Evolutionary conservation across 2,113 vertebrate species (phyloP), one percentile per base, ranked within the genome.

Genomic region (Hippotragus niger): DNA sequence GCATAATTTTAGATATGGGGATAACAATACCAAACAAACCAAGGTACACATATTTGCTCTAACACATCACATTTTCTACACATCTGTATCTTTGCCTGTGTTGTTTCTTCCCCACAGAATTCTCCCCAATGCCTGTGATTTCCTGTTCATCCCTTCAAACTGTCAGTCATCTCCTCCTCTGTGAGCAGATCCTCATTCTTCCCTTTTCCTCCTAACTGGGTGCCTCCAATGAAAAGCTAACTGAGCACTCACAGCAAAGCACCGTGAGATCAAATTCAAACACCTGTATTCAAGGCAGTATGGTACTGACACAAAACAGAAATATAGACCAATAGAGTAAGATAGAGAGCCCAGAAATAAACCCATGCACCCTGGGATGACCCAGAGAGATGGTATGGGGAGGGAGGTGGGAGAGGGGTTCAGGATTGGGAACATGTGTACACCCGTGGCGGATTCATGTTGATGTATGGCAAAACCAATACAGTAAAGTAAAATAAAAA

Each of bases 1-100:
- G 78, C 43, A 81, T 91, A 0, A 4, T 93, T 98, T 96, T 84
- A 95, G 67, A 88, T 84, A 71, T n/a, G 67, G 58, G 53, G 36
- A 74, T 89, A 64, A 97, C 71, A 90, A 4, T 4, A 53, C 45
- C 16, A 27, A 55, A 55, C 8, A 45, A 58, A 58, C 3, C 58
- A 58, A 64, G 33, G 15, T 29, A 7, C 3, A 14, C 62, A 16
- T 5, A 19, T 33, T 36, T 55, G 76, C 45, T 74, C 21, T 15
- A n/a, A 58, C 7, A 16, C 7, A 71, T 40, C 50, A 29, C 1
- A 33, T 45, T 60, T 58, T 3, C 33, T 27, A 40, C 14, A 4
- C 3, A 0, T 25, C 57, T 55, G 16, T 17, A 36, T 40, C 80
- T 45, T 13, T 40, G 64, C 47, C 27, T 25, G 64, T 31, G 64